Percentiles rank a stretch among this genome's conserved stretches.
Evolutionary conservation across 2,888 invertebrate species (phyloP).

Genomic region (Temnothorax rugatulus): DNA sequence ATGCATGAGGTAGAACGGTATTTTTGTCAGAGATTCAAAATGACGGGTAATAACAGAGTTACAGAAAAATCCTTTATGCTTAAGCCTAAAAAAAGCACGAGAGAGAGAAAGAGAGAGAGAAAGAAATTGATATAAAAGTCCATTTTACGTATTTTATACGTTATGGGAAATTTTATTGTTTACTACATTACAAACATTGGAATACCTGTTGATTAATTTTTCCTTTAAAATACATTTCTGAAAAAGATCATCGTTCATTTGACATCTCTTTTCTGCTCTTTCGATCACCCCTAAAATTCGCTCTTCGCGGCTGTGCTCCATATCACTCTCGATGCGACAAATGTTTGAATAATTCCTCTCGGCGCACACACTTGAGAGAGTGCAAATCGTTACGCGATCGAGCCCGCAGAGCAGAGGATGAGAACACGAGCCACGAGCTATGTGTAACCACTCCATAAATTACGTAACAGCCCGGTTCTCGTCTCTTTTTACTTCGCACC

Average conservation of each 20-base stretch:
- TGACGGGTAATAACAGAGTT: slow-evolving; percentile 5
- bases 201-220: neutral
- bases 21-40: slow-evolving; percentile 11
- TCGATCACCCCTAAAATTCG: neutral
- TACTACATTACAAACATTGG: neutral
- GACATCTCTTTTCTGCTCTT: neutral
- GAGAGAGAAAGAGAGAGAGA: neutral
- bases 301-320: neutral
- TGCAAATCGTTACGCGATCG: slow-evolving; percentile 35
- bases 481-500: slow-evolving; percentile 44
- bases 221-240: neutral
- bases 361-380: slow-evolving; percentile 10
- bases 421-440: slow-evolving; percentile 23
- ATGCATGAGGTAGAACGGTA: neutral
- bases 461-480: slow-evolving; percentile 41
- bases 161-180: neutral
- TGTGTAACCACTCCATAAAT: slow-evolving; percentile 48
- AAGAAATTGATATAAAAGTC: neutral
- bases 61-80: neutral
- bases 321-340: slow-evolving; percentile 10
- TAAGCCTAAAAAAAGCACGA: neutral
- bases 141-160: neutral
- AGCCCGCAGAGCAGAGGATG: slow-evolving; percentile 8
- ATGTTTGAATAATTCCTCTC: slow-evolving; percentile 47
- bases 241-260: slow-evolving; percentile 2